phyloP scores from a whole-genome alignment of 2,888 invertebrate genomes.

The Oscheius sp. region DNA sequence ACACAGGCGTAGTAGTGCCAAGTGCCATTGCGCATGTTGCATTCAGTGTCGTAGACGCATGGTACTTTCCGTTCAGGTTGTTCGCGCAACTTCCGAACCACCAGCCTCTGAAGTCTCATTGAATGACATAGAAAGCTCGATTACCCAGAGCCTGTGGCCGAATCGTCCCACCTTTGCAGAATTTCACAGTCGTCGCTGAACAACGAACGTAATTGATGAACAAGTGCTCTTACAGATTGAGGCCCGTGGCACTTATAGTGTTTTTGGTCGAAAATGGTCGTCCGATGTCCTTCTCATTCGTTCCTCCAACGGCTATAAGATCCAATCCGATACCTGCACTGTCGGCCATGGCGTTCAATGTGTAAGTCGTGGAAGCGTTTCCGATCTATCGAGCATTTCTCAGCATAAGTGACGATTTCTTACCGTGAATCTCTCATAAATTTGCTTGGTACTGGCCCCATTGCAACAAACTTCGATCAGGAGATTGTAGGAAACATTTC shows the following conservation, averaged over 20 bases:
- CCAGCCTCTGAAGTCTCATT: slow-evolving; percentile 47
- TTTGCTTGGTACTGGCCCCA: slow-evolving; percentile 20
- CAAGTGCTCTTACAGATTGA: neutral
- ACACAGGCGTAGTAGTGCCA: neutral
- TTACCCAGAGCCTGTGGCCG: neutral
- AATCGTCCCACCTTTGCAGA: neutral
- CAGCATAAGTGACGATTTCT: neutral
- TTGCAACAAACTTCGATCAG: slow-evolving; percentile 48
- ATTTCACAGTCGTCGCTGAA: slow-evolving; percentile 17
- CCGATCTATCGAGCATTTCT: slow-evolving; percentile 38
- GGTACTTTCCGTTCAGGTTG: slow-evolving; percentile 51
- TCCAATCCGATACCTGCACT: slow-evolving; percentile 42
- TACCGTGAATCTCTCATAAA: slow-evolving; percentile 50
- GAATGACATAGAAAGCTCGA: neutral
- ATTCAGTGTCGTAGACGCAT: neutral
- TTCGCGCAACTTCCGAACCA: slow-evolving; percentile 59
- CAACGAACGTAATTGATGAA: too few relatives aligned
- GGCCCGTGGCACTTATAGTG: neutral
- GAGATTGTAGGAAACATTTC: slow-evolving; percentile 21
- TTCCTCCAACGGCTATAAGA: neutral
- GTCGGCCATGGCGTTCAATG: slow-evolving; percentile 39
- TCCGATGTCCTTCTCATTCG: neutral
- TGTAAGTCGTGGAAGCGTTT: slow-evolving; percentile 33
- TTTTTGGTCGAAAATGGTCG: neutral
- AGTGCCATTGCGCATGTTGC: neutral